Percentiles rank a stretch among this genome's conserved stretches.
These are phyloP conservation scores for Nineta flava DNA, from an alignment of 2,888 invertebrate species.

Conservation along the genomic window DNA sequence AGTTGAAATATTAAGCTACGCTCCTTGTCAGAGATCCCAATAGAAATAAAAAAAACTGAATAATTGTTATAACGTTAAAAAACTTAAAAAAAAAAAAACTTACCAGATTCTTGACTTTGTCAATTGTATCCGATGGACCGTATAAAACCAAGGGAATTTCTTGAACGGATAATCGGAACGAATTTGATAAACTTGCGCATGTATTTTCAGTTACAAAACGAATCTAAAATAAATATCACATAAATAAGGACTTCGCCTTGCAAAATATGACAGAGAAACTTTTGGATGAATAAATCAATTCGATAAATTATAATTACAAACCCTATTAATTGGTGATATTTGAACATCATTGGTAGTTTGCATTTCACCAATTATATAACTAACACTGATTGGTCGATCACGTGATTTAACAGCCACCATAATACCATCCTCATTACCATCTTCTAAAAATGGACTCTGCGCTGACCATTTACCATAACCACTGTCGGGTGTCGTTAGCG, in stretches of 20 bases:
- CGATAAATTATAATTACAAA: not conserved
- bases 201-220: not conserved
- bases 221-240: not conserved
- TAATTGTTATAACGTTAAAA: too few species aligned
- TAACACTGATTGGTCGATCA: slow-evolving; percentile 20
- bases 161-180: not conserved
- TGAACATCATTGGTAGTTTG: not conserved
- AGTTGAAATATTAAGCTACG: too few species aligned
- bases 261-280: too few species aligned
- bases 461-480: slow-evolving; percentile 24
- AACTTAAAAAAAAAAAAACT: too few species aligned
- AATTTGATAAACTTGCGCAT: not conserved
- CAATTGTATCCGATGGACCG: slow-evolving; percentile 17
- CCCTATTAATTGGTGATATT: slow-evolving; percentile 1
- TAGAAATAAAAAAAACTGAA: too few species aligned
- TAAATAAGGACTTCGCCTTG: too few species aligned
- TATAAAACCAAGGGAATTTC: slow-evolving; percentile 16
- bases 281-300: too few species aligned
- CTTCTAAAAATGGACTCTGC: slow-evolving; percentile 22
- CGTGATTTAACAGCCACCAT: slow-evolving; percentile 21
- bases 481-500: slow-evolving; percentile 25
- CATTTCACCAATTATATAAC: slow-evolving; percentile 20
- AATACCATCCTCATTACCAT: slow-evolving; percentile 24
- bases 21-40: too few species aligned
- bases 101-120: slow-evolving; percentile 7